These are phyloP conservation scores for Deilephila porcellus DNA, from an alignment of 2,888 invertebrate genomes.

Conservation along the genomic window DNA sequence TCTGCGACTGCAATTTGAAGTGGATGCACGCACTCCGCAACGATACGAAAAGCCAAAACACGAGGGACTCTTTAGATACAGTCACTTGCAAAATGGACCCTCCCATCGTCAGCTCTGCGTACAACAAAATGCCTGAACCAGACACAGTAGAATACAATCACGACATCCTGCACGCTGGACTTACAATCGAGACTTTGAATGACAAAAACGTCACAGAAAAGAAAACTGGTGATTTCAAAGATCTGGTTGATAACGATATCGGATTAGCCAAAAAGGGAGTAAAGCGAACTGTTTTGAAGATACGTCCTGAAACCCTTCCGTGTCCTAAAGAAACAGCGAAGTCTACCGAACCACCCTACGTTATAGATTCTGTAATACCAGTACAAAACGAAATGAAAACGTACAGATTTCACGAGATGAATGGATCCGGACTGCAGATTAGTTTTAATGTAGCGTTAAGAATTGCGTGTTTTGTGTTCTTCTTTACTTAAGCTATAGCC, in stretches of 20 bases:
- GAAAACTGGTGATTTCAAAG: slow-evolving; percentile 55
- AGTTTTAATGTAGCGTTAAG: slow-evolving; percentile 57
- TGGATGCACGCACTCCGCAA: slow-evolving; percentile 91
- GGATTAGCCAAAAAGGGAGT: slow-evolving; percentile 64
- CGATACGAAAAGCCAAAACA: slow-evolving; percentile 89
- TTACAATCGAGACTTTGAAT: slow-evolving; percentile 68
- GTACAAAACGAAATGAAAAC: slow-evolving; percentile 81
- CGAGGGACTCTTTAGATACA: slow-evolving; percentile 88
- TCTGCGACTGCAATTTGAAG: slow-evolving; percentile 92
- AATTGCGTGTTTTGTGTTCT: slow-evolving; percentile 67
- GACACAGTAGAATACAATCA: slow-evolving; percentile 69
- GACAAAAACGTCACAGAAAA: slow-evolving; percentile 70
- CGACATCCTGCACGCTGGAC: slow-evolving; percentile 68
- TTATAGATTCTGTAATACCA: slow-evolving; percentile 75
- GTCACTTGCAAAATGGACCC: slow-evolving; percentile 89
- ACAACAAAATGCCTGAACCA: slow-evolving; percentile 73
- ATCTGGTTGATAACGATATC: slow-evolving; percentile 52
- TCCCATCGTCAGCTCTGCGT: slow-evolving; percentile 76
- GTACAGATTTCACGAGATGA: slow-evolving; percentile 72
- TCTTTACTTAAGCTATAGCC: slow-evolving; percentile 65
- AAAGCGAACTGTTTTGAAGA: slow-evolving; percentile 73
- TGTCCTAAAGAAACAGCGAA: slow-evolving; percentile 70
- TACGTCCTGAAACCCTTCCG: slow-evolving; percentile 72
- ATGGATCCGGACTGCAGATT: slow-evolving; percentile 49
- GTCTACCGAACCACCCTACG: slow-evolving; percentile 66